Conservation (phyloP, 2,113 vertebrate species). For the Lepus timidus region DNA sequence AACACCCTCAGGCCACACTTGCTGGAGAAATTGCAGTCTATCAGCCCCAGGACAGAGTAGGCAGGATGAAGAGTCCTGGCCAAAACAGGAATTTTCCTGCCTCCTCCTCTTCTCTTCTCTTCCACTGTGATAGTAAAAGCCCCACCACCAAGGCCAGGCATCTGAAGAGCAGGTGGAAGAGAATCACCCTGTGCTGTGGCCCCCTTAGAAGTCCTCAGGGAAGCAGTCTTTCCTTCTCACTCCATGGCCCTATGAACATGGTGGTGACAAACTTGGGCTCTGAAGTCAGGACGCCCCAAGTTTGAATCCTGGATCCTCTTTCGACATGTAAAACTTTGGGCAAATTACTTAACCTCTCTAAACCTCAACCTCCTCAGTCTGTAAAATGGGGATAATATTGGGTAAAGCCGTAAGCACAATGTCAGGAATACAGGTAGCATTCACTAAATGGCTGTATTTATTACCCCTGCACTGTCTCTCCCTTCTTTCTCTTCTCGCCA, state of each 20-base stretch:
- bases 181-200: not conserved
- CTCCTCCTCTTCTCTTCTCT: not conserved
- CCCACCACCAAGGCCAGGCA: not conserved
- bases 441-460: not conserved
- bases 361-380: slow-evolving; percentile 64
- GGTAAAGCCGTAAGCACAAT: not conserved
- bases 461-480: not conserved
- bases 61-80: too few species aligned
- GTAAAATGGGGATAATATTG: slow-evolving; percentile 70
- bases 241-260: not conserved
- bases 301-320: not conserved
- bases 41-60: not conserved
- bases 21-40: not conserved
- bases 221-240: not conserved
- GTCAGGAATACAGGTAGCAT: not conserved
- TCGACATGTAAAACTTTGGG: not conserved
- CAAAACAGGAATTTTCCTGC: too few species aligned
- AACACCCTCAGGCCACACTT: not conserved
- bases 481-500: not conserved
- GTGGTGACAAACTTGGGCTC: not conserved
- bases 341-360: slow-evolving; percentile 64
- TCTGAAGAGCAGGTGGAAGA: not conserved
- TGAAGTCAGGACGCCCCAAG: not conserved
- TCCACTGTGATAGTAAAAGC: not conserved
- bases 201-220: not conserved